phyloP scores from a whole-genome alignment of 1,140 invertebrate species.

The Hycleus cichorii region DNA sequence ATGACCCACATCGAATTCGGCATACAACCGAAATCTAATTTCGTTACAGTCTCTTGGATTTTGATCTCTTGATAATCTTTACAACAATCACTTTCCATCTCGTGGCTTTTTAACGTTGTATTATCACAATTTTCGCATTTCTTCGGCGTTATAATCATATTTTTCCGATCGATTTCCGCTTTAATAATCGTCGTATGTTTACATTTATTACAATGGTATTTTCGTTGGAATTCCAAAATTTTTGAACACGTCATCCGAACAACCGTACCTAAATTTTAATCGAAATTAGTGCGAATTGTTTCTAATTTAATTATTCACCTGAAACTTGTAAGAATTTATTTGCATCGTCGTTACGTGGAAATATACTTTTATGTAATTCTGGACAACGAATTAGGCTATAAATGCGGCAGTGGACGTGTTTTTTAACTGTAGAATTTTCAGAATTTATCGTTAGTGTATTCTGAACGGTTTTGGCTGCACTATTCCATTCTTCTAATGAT shows the following conservation, averaged over 20 bases:
- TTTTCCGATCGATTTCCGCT: conserved; percentile 62
- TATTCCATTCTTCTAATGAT: conserved; percentile 54
- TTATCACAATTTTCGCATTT: conserved; percentile 58
- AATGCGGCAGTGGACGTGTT: conserved; percentile 58
- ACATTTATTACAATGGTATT: conserved; percentile 73
- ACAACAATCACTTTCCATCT: conserved; percentile 56
- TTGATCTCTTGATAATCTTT: conserved; percentile 90
- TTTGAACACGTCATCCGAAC: conserved; percentile 67
- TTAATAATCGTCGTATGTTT: conserved; percentile 56
- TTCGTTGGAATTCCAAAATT: conserved; percentile 66
- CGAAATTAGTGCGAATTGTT: not conserved
- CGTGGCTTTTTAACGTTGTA: conserved; percentile 46
- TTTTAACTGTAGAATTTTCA: conserved; percentile 48
- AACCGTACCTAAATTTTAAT: conserved; percentile 54
- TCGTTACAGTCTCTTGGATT: conserved; percentile 71
- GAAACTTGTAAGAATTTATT: conserved; percentile 57
- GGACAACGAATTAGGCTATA: conserved; percentile 51
- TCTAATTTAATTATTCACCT: conserved; percentile 37
- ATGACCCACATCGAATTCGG: conserved; percentile 73
- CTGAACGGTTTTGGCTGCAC: conserved; percentile 53
- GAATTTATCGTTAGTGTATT: conserved; percentile 45
- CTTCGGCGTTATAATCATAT: conserved; percentile 51
- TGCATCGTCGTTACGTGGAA: conserved; percentile 60
- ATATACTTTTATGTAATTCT: conserved; percentile 49
- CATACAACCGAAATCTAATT: conserved; percentile 62